phyloP scores from a whole-genome alignment of 2,797 vertebrate species.

The Hylomyscus alleni region DNA sequence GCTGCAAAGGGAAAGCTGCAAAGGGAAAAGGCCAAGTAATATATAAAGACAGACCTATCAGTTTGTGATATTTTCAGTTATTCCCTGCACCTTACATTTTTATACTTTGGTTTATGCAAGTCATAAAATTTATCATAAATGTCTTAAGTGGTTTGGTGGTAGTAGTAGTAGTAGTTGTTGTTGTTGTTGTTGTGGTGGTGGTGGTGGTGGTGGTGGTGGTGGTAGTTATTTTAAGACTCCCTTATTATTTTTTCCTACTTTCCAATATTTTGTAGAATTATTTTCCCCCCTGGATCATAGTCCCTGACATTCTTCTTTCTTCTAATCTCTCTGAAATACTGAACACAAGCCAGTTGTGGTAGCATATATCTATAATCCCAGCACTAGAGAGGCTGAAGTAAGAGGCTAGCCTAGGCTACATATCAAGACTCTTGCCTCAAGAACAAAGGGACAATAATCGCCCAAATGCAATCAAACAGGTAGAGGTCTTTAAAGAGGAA shows the following conservation, averaged over 20 bases:
- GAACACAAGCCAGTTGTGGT: neutral
- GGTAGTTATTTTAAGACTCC: slow-evolving; percentile 65
- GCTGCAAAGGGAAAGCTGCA: too few species aligned
- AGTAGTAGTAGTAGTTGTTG: neutral
- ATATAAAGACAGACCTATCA: too few species aligned
- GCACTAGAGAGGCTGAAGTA: neutral
- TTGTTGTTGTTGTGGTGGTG: too few species aligned
- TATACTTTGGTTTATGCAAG: slow-evolving; percentile 86
- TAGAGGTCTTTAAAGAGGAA: neutral
- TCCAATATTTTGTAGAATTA: slow-evolving; percentile 45
- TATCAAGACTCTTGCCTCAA: neutral
- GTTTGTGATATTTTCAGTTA: slow-evolving; percentile 78
- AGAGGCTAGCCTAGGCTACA: neutral
- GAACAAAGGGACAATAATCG: neutral
- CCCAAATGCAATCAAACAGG: neutral
- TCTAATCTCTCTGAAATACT: slow-evolving; percentile 45
- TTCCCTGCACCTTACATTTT: slow-evolving; percentile 89
- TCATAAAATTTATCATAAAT: slow-evolving; percentile 87
- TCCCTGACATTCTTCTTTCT: slow-evolving; percentile 38
- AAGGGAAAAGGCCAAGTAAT: too few species aligned
- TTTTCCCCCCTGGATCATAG: neutral
- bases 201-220: too few species aligned
- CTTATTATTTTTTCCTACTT: slow-evolving; percentile 61
- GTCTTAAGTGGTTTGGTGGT: slow-evolving; percentile 81
- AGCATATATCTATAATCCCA: neutral